phyloP scores from a whole-genome alignment of 2,888 invertebrate species.

The Oscheius onirici region DNA sequence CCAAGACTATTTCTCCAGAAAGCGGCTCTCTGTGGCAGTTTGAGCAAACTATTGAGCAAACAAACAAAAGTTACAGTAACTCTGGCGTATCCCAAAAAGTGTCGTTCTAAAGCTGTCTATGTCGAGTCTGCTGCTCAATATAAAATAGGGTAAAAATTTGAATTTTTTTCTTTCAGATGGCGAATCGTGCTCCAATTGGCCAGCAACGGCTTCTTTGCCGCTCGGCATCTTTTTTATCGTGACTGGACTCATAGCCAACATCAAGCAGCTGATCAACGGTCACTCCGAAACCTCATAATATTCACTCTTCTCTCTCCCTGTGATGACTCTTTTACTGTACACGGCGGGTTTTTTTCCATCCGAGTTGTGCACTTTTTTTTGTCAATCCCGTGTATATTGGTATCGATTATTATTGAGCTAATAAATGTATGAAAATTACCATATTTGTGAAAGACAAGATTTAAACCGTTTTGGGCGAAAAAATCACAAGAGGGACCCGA shows the following conservation, averaged over 20 bases:
- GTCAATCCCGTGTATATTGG: constrained; percentile 6
- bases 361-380: constrained; percentile 17
- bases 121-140: neutral
- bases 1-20: no score
- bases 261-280: constrained; percentile 20
- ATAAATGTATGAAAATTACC: no score
- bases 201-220: constrained; percentile 40
- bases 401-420: neutral
- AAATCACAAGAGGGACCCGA: no score
- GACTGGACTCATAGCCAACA: constrained; percentile 58
- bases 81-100: no score
- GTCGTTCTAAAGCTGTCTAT: neutral
- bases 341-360: constrained; percentile 17
- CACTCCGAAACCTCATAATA: constrained; percentile 14
- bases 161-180: constrained; percentile 34
- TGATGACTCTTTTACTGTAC: neutral
- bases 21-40: no score
- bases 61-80: no score
- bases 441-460: no score
- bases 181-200: constrained; percentile 22
- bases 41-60: no score
- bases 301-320: neutral
- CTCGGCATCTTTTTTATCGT: constrained; percentile 58
- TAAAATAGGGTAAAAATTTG: no score
- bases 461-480: no score